Evolutionary conservation across 1,140 invertebrate species (phyloP).

Genomic region (Rhizoglyphus robini): DNA sequence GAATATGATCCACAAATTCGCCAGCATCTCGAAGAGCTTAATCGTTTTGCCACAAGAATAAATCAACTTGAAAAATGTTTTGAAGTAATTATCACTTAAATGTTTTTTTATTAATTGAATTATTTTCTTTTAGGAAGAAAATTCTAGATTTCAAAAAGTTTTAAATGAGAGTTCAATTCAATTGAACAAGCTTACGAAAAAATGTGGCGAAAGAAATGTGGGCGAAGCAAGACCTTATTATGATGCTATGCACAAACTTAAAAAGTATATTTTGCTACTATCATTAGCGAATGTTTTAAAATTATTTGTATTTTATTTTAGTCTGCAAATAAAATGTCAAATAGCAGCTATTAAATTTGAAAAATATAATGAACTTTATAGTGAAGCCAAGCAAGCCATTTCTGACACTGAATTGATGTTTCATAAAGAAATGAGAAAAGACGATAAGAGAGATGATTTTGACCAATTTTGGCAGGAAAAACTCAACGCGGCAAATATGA

Average conservation of each 20-base stretch:
- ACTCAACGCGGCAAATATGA: constrained; percentile 85
- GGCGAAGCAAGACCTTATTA: constrained; percentile 82
- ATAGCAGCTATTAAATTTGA: constrained; percentile 80
- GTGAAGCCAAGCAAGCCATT: constrained; percentile 89
- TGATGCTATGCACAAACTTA: constrained; percentile 54
- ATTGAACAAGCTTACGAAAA: constrained; percentile 64
- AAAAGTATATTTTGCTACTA: constrained; percentile 30
- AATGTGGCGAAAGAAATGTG: constrained; percentile 62
- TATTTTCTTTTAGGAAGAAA: constrained; percentile 51
- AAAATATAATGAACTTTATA: constrained; percentile 71
- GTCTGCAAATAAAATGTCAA: constrained; percentile 61
- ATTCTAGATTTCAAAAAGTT: constrained; percentile 62
- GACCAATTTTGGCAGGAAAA: constrained; percentile 96
- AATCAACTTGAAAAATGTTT: constrained; percentile 29
- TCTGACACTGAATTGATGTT: constrained; percentile 75
- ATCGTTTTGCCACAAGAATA: constrained; percentile 28
- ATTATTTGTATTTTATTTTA: neutral
- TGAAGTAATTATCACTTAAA: constrained; percentile 22
- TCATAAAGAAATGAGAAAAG: constrained; percentile 55
- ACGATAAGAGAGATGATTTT: constrained; percentile 45
- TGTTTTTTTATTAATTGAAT: neutral
- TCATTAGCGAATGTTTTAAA: neutral
- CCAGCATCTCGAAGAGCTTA: constrained; percentile 29
- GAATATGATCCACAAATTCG: constrained; percentile 23
- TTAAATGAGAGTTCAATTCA: constrained; percentile 68